Conservation (phyloP, 2,888 invertebrate genomes). For the Nomada fucata region DNA sequence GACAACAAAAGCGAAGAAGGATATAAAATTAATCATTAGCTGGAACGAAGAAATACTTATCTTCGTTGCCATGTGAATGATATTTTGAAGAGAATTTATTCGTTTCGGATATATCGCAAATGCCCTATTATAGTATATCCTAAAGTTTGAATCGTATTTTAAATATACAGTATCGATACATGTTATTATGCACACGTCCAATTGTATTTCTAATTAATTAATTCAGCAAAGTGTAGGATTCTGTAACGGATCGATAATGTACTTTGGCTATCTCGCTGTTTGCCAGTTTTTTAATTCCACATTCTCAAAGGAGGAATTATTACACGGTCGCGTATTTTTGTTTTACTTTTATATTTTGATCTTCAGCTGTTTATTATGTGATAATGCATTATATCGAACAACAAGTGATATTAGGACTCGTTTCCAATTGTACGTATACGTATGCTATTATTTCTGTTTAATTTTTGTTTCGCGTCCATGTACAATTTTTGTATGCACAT, state of each 20-base stretch:
- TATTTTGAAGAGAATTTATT: conserved; percentile 31
- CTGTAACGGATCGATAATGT: background rate
- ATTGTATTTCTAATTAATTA: background rate
- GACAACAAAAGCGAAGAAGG: background rate
- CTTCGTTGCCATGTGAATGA: background rate
- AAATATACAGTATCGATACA: conserved; percentile 6
- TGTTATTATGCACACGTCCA: conserved; percentile 5
- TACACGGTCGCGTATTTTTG: background rate
- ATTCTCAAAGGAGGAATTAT: background rate
- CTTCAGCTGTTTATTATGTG: background rate
- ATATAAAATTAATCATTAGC: background rate
- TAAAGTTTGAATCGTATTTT: conserved; percentile 20
- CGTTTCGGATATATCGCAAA: background rate
- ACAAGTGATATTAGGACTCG: conserved; percentile 11
- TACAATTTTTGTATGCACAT: background rate
- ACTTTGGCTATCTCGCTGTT: background rate
- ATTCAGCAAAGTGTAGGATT: background rate
- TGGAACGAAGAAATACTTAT: conserved; percentile 13
- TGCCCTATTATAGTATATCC: background rate
- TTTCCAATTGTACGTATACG: background rate
- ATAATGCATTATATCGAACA: background rate
- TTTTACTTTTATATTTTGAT: conserved; percentile 17
- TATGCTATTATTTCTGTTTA: background rate
- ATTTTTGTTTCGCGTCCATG: background rate
- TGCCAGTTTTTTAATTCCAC: background rate